phyloP scores from a whole-genome alignment of 2,113 vertebrate species.

The Ammodytes dubius region DNA sequence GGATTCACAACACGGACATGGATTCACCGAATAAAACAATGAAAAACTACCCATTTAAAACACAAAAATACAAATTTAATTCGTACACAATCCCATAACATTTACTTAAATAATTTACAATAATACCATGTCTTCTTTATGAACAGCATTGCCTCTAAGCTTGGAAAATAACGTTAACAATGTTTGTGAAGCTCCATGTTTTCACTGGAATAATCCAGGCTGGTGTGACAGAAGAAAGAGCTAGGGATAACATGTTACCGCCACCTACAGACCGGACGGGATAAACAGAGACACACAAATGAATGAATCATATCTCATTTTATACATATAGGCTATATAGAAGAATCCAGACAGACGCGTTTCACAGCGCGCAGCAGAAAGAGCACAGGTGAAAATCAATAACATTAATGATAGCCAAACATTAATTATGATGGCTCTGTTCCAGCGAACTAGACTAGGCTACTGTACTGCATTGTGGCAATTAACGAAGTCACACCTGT shows the following conservation, averaged over 20 bases:
- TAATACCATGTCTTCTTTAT: rapidly evolving
- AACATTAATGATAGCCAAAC: not conserved
- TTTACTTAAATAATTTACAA: too few species aligned
- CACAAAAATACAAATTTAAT: not conserved
- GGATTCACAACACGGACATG: not conserved
- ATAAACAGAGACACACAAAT: not conserved
- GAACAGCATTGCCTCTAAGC: not conserved
- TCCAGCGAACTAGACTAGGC: too few species aligned
- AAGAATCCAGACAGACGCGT: not conserved
- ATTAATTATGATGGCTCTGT: not conserved
- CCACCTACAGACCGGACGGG: conserved; percentile 45
- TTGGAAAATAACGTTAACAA: not conserved
- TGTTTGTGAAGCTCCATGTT: not conserved
- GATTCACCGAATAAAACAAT: not conserved
- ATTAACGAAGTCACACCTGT: not conserved
- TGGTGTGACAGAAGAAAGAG: not conserved
- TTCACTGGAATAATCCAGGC: not conserved
- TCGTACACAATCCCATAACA: rapidly evolving
- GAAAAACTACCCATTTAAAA: not conserved
- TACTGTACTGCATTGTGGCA: not conserved
- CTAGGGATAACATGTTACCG: not conserved
- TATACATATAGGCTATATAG: too few species aligned
- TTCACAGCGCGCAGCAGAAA: not conserved
- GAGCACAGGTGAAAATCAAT: not conserved
- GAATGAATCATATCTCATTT: not conserved